A percentile compares a stretch with the other conserved stretches of the same genome.
Conservation (phyloP, 2,113 vertebrate species). For the Nesospiza acunhae region DNA sequence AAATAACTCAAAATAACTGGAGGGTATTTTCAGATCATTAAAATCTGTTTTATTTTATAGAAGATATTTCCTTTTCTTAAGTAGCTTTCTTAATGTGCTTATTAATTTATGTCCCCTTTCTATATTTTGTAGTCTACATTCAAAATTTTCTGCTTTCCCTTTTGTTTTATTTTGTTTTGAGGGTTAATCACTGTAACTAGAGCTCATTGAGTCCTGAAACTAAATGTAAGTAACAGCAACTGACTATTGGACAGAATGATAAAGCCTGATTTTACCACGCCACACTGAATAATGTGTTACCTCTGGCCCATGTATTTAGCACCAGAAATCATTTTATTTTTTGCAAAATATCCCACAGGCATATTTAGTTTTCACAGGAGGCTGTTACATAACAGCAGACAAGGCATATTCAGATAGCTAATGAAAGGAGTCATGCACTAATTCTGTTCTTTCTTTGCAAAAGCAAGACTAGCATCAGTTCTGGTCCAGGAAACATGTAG, state of each 20-base stretch:
- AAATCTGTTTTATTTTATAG: background rate
- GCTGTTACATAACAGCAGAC: background rate
- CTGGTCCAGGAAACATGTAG: background rate
- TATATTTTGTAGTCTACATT: background rate
- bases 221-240: background rate
- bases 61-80: background rate
- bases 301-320: background rate
- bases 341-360: background rate
- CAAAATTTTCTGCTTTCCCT: background rate
- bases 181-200: background rate
- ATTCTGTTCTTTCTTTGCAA: background rate
- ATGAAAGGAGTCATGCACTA: background rate
- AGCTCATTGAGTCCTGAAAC: background rate
- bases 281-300: background rate
- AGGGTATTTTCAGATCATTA: background rate
- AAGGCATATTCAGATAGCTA: background rate
- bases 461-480: background rate
- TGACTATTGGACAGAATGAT: background rate
- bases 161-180: background rate
- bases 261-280: fast-evolving
- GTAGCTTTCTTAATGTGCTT: background rate
- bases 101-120: background rate
- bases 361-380: background rate
- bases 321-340: background rate
- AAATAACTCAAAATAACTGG: background rate